These are phyloP conservation scores for Patiria pectinifera DNA, from an alignment of 53 echinoderm and acorn worm genomes.

Conservation along the genomic window DNA sequence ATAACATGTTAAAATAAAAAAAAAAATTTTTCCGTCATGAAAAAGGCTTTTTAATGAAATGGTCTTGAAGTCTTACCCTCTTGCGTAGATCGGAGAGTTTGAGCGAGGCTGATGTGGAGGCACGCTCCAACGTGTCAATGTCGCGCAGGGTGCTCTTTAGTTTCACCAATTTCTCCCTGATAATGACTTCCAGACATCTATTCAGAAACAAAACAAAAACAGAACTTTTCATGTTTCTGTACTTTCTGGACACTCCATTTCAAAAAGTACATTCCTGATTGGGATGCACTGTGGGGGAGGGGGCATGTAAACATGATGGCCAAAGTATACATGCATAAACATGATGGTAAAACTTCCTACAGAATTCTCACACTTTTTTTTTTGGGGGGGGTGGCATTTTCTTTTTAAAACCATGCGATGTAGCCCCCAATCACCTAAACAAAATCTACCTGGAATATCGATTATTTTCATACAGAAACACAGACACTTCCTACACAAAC, in stretches of 20 bases:
- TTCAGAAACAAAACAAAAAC: neutral
- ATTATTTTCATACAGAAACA: too few relatives aligned
- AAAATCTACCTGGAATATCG: too few relatives aligned
- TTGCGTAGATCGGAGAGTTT: constrained; percentile 89
- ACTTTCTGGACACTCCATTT: neutral
- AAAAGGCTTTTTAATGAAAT: neutral
- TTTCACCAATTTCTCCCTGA: constrained; percentile 86
- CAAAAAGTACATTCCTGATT: neutral
- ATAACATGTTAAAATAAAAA: neutral
- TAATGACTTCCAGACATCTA: constrained; percentile 93
- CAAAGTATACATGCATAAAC: too few relatives aligned
- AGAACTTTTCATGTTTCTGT: neutral
- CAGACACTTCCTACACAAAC: too few relatives aligned
- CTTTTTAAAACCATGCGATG: too few relatives aligned
- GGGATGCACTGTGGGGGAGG: too few relatives aligned
- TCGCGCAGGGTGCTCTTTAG: constrained; percentile 81
- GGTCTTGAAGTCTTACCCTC: constrained; percentile 63
- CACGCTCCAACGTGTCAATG: constrained; percentile 86
- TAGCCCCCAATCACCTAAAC: too few relatives aligned
- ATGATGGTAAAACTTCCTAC: too few relatives aligned
- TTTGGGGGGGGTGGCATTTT: too few relatives aligned
- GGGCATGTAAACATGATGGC: too few relatives aligned
- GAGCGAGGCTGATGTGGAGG: constrained; percentile 79
- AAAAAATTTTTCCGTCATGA: too few relatives aligned
- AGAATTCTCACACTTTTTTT: too few relatives aligned